Percentiles rank a stretch among this genome's conserved stretches.
phyloP scores from a whole-genome alignment of 2,888 invertebrate species.

The Agrotis segetum region DNA sequence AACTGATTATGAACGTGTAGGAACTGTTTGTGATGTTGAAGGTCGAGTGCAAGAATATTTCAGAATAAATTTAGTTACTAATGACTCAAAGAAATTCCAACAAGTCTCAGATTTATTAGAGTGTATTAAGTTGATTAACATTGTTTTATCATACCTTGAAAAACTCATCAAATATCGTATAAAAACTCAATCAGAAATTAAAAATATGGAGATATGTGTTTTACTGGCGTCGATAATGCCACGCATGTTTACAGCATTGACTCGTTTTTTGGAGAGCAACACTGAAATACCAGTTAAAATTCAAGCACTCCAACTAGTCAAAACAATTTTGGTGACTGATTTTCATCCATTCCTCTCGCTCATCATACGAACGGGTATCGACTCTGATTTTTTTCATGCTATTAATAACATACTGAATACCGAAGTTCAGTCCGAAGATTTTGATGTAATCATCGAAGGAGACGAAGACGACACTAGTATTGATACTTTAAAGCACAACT shows the following conservation, averaged over 20 bases:
- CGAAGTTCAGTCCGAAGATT: slow-evolving; percentile 72
- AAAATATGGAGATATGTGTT: slow-evolving; percentile 65
- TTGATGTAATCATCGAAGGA: slow-evolving; percentile 73
- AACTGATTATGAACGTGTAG: slow-evolving; percentile 60
- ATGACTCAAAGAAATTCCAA: slow-evolving; percentile 40
- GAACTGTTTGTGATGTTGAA: slow-evolving; percentile 70
- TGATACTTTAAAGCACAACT: slow-evolving; percentile 77
- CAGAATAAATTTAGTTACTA: slow-evolving; percentile 29
- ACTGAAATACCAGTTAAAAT: slow-evolving; percentile 73
- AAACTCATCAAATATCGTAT: slow-evolving; percentile 72
- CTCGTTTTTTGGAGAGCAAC: slow-evolving; percentile 69
- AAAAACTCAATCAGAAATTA: slow-evolving; percentile 65
- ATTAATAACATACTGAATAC: slow-evolving; percentile 78
- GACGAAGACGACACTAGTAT: slow-evolving; percentile 78
- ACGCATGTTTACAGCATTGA: slow-evolving; percentile 70
- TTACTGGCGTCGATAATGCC: slow-evolving; percentile 69
- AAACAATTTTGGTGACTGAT: slow-evolving; percentile 73
- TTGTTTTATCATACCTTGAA: slow-evolving; percentile 75
- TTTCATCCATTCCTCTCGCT: slow-evolving; percentile 70
- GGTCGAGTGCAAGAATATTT: slow-evolving; percentile 66
- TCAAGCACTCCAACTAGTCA: slow-evolving; percentile 70
- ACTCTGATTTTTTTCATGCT: slow-evolving; percentile 78
- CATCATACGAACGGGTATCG: slow-evolving; percentile 72
- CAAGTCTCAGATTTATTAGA: slow-evolving; percentile 67
- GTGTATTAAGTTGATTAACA: slow-evolving; percentile 69